Conservation (phyloP, 1,140 invertebrate genomes). For the Magallana ariakensis region DNA sequence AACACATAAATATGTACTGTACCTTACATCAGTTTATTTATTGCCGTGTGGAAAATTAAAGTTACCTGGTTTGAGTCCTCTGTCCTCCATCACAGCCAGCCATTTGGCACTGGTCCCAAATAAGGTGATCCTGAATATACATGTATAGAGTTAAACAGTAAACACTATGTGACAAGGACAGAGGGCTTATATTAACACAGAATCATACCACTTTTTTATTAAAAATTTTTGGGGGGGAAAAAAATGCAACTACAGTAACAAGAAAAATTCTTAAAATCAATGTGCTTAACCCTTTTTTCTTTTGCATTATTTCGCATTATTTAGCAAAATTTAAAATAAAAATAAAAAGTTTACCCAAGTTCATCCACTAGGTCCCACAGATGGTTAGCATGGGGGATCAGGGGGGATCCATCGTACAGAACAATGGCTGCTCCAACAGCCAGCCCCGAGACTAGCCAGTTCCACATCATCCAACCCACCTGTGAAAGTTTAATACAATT, state of each 20-base stretch:
- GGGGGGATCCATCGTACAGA: conserved; percentile 84
- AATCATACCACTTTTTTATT: too few relatives aligned
- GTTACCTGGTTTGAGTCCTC: conserved; percentile 77
- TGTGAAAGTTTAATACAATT: conserved; percentile 50
- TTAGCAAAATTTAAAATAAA: too few relatives aligned
- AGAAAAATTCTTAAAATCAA: too few relatives aligned
- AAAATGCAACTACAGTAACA: too few relatives aligned
- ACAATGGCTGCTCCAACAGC: conserved; percentile 82
- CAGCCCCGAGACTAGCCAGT: conserved; percentile 81
- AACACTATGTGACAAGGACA: too few relatives aligned
- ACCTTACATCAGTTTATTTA: too few relatives aligned
- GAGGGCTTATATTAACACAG: too few relatives aligned
- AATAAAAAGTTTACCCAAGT: conserved; percentile 72
- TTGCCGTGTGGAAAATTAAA: too few relatives aligned
- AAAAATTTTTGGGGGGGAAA: too few relatives aligned
- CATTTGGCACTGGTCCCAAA: conserved; percentile 84
- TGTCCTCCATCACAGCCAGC: conserved; percentile 82
- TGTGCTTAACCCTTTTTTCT: too few relatives aligned
- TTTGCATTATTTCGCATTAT: too few relatives aligned
- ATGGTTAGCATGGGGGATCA: conserved; percentile 80
- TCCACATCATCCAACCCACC: conserved; percentile 86
- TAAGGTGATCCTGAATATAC: conserved; percentile 81
- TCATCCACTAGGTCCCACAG: conserved; percentile 83
- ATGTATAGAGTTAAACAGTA: not conserved
- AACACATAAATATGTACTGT: too few relatives aligned